Evolutionary conservation across 1,140 invertebrate species (phyloP), one percentile per base, ranked within the genome.

Genomic region (Drosophila nigromelanica): DNA sequence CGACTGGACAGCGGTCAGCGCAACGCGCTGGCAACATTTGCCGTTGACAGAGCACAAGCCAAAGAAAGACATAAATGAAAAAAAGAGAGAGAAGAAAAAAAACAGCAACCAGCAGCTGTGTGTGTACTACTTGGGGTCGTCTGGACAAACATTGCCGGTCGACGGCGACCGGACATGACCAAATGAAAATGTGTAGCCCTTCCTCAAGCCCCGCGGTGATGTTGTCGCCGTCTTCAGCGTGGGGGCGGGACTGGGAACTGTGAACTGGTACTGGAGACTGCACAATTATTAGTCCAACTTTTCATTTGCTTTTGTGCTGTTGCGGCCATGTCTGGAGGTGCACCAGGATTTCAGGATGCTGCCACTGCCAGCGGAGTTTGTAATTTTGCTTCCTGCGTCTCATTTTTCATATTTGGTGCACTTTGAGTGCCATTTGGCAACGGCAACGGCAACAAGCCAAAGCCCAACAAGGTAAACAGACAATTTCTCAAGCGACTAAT

Each of bases 111-210:
- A 69, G 66, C 71, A 70, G 48, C 77, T 73, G 67, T 76, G 67
- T 85, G 64, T 73, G 69, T 73, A 68, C 76, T 78, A 91, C 86
- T 91, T 91, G 81, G 86, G 89, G 89, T 91, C 76, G 90, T 91
- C 90, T 91, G 90, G 82, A 87, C 82, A 91, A 91, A 91, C 86
- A 86, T 82, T 87, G 77, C 43, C 78, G 70, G 76, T 74, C 81
- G 77, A 61, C 75, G 43, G 10, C 50, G 30, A 82, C 82, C 82
- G 82, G 82, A 86, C 82, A 86, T 79, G 82, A 81, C 83, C 82
- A 83, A 87, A 87, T 89, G 83, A 87, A 89, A 87, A 87, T 89
- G 83, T 87, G 82, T 82, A 76, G 76, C 54, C 62, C 52, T 61
- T 12, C 64, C 64, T 30, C 64, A 24, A 21, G 76, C 66, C 80